A percentile compares a stretch with the other conserved stretches of the same genome.
phyloP scores from a whole-genome alignment of 2,888 invertebrate genomes.

The Sipha maydis region DNA sequence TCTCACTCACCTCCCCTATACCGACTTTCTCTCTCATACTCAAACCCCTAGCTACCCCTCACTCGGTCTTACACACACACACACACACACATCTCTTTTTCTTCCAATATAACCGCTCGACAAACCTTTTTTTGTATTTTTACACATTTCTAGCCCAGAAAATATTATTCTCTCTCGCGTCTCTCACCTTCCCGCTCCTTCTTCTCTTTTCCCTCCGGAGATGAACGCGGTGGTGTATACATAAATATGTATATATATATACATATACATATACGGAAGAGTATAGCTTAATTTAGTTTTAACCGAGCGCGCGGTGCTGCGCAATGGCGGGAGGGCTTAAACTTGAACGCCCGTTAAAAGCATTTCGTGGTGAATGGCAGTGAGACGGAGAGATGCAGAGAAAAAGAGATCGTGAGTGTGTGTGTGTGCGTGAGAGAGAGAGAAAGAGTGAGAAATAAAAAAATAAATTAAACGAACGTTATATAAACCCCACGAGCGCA shows the following conservation, averaged over 20 bases:
- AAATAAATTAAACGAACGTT: conserved; percentile 44
- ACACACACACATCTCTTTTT: neutral
- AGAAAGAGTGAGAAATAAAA: neutral
- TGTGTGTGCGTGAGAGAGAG: neutral
- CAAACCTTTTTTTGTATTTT: conserved; percentile 54
- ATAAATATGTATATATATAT: neutral
- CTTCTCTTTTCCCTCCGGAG: neutral
- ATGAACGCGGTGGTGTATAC: neutral
- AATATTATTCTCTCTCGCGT: conserved; percentile 41
- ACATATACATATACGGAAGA: neutral
- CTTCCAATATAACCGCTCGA: conserved; percentile 40
- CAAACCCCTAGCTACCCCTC: neutral
- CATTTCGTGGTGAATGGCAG: conserved; percentile 49
- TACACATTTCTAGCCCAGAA: conserved; percentile 21
- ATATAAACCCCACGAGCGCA: neutral
- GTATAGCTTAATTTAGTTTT: conserved; percentile 54
- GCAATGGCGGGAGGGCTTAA: conserved; percentile 5
- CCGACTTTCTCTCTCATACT: neutral
- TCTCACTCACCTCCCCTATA: neutral
- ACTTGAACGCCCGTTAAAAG: conserved; percentile 56
- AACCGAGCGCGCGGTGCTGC: conserved; percentile 7
- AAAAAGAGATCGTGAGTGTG: neutral
- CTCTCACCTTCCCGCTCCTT: neutral
- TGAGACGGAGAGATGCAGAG: neutral
- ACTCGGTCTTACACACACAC: neutral